These are phyloP conservation scores for Calvadosia cruxmelitensis DNA, from an alignment of 30 jellyfish, hydroid and myxozoan species.

Conservation along the genomic window DNA sequence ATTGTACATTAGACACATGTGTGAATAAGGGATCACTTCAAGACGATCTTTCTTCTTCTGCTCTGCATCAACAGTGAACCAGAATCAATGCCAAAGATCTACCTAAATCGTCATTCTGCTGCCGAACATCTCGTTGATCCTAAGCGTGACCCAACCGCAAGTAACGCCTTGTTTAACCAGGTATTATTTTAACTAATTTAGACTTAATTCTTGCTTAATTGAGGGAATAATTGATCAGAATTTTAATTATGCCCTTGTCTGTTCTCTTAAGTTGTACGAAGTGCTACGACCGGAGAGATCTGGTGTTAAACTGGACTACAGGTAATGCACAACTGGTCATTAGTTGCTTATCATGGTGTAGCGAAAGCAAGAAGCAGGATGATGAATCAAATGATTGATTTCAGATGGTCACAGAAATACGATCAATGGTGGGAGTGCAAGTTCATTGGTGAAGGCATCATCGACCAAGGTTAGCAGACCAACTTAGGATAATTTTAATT, in stretches of 20 bases:
- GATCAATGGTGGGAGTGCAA: slow-evolving; percentile 98
- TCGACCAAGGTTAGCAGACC: slow-evolving; percentile 68
- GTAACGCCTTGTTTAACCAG: slow-evolving; percentile 68
- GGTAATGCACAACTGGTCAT: slow-evolving; percentile 15
- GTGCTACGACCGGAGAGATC: slow-evolving; percentile 73
- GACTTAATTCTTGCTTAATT: background rate
- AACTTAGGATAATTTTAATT: too few species aligned
- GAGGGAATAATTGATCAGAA: background rate
- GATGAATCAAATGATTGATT: background rate
- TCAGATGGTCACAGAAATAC: slow-evolving; percentile 71
- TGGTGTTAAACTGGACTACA: slow-evolving; percentile 59
- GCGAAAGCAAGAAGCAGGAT: background rate
- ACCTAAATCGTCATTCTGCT: slow-evolving; percentile 71
- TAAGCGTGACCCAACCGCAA: slow-evolving; percentile 58
- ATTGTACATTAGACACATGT: too few species aligned
- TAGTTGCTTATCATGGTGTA: background rate
- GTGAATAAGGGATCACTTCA: too few species aligned
- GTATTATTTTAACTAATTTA: slow-evolving; percentile 11
- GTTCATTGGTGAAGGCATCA: slow-evolving; percentile 88
- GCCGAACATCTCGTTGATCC: slow-evolving; percentile 89
- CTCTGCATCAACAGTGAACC: slow-evolving; percentile 54
- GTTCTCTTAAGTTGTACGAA: slow-evolving; percentile 42
- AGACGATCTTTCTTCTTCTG: too few species aligned
- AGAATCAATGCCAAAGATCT: slow-evolving; percentile 43
- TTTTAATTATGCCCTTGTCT: background rate